Percentiles rank a stretch among this genome's conserved stretches.
phyloP scores from a whole-genome alignment of 2,797 vertebrate genomes.

The Mus minutoides region DNA sequence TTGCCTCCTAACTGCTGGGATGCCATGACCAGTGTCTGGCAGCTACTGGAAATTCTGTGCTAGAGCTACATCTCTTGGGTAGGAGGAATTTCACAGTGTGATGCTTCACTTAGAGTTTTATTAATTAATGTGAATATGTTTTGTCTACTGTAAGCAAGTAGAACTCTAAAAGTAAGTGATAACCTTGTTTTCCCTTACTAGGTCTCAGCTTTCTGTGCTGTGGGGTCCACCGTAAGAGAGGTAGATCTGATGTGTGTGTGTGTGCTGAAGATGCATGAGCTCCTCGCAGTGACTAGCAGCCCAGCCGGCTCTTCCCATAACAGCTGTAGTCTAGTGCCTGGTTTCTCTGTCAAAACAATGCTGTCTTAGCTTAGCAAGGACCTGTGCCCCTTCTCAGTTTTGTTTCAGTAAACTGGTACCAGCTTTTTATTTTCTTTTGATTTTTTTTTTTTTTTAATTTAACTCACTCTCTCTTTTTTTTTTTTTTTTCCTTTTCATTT shows the following conservation, averaged over 20 bases:
- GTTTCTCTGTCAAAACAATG: conserved; percentile 50
- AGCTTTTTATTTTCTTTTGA: not conserved
- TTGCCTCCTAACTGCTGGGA: not conserved
- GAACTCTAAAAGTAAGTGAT: conserved; percentile 64
- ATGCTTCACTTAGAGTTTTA: not conserved
- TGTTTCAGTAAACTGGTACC: conserved; percentile 43
- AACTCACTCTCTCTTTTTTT: not conserved
- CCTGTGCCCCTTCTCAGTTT: conserved; percentile 20
- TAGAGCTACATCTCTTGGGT: not conserved
- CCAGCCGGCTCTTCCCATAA: conserved; percentile 53
- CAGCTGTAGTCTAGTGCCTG: not conserved
- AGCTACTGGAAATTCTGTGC: conserved; percentile 24
- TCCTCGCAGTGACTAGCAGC: conserved; percentile 68
- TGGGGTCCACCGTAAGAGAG: conserved; percentile 82
- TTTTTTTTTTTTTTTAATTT: not conserved
- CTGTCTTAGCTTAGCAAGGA: not conserved
- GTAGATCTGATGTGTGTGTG: conserved; percentile 72
- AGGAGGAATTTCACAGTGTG: not conserved
- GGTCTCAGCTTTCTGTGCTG: conserved; percentile 86
- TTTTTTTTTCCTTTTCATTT: not conserved
- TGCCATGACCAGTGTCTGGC: not conserved
- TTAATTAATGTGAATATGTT: not conserved
- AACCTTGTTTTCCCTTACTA: conserved; percentile 80
- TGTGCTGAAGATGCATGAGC: conserved; percentile 80
- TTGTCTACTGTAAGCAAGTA: conserved; percentile 51